phyloP scores from a whole-genome alignment of 2,888 invertebrate species.

The Cryptophagus acutangulus region DNA sequence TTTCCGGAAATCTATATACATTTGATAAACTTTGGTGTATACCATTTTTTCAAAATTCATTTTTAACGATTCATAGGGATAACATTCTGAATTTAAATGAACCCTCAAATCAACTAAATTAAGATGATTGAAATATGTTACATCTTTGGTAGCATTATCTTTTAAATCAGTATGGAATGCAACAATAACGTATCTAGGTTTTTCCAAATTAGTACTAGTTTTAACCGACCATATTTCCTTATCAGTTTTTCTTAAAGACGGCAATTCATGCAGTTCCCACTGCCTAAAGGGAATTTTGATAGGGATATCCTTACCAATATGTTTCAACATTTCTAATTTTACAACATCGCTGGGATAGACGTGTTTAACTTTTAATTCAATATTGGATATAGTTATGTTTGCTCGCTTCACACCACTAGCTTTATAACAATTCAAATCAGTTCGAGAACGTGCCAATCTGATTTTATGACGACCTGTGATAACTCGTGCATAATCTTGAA shows the following conservation, averaged over 20 bases:
- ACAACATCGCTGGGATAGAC: constrained; percentile 17
- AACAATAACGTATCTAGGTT: constrained; percentile 18
- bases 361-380: constrained; percentile 18
- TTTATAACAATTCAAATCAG: constrained; percentile 15
- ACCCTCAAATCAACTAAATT: constrained; percentile 3
- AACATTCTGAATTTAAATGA: too few species aligned
- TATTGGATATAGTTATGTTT: constrained; percentile 12
- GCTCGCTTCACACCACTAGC: constrained; percentile 1
- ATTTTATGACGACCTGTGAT: constrained; percentile 17
- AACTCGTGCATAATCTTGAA: constrained; percentile 16
- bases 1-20: too few species aligned
- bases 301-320: constrained; percentile 14
- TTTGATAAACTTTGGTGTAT: too few species aligned
- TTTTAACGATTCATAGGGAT: too few species aligned
- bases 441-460: constrained; percentile 16
- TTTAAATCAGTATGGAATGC: constrained; percentile 19
- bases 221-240: constrained; percentile 19
- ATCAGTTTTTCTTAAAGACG: constrained; percentile 10
- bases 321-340: constrained; percentile 14
- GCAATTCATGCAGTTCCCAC: constrained; percentile 22
- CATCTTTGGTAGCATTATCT: too few species aligned
- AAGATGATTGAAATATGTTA: constrained; percentile 14
- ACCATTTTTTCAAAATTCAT: too few species aligned
- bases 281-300: constrained; percentile 19
- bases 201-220: constrained; percentile 14